Base-by-base conservation (phyloP, 2,888 invertebrate species). In the Frankliniella intonsa region DNA sequence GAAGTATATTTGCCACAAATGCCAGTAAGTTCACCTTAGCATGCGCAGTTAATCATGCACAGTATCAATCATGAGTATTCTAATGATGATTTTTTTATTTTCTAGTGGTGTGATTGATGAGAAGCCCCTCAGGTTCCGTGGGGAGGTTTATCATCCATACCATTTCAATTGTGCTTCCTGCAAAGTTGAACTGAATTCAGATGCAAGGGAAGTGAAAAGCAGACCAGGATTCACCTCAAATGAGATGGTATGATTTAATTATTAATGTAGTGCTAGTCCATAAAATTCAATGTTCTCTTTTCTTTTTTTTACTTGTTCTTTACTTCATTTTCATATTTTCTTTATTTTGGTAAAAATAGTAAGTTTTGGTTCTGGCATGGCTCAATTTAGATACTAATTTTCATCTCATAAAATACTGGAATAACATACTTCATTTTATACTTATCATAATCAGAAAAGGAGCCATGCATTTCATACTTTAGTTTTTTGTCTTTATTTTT, bases 131-230 rank as follows among this genome's bases (percentile, higher is more conserved):
- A 93, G 95, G 84, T 98, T 95, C 89, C 93, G 97, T 80, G 98
- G 98, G 80, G 99, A 99, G 89, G 96, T 97, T 76, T 99, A 97
- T 90, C 99, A 99, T 89, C 97, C 99, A 0, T 99, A 99, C 89
- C 99, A 99, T 89, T 99, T 99, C 90, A 97, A 97, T 87, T 99
- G 99, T 88, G 95, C 97, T 79, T 92, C 95, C 0, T 97, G 96
- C 88, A 95, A 95, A 80, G 90, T 94, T 17, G 99, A 99, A 89
- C 90, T 99, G 84, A 98, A 97, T 88, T 94, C 96, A 82, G 97
- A 97, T 86, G 99, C 99, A 3, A 90, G 99, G 83, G 99, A 99
- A 90, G 97, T 99, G 82, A 94, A 96, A 87, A 94, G 96, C 86
- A 91, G 96, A 82, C 94, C 96, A 1, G 97, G 97, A 12, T 94